phyloP scores from a whole-genome alignment of 2,797 vertebrate genomes.

The Clarias pachynema region DNA sequence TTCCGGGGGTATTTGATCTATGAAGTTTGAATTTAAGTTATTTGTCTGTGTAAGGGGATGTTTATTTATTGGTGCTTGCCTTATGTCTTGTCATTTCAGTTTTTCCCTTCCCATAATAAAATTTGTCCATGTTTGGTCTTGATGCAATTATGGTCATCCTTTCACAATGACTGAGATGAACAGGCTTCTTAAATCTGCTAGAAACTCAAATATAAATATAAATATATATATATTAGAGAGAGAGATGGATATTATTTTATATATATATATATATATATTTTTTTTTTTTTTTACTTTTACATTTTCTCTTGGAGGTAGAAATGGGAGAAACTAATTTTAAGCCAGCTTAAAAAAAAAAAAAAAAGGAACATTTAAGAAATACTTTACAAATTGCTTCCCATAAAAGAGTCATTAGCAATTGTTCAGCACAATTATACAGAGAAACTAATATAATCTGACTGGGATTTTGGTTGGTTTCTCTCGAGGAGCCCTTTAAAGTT shows the following conservation, averaged over 20 bases:
- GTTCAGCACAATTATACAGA: neutral
- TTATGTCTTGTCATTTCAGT: neutral
- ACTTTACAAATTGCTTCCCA: neutral
- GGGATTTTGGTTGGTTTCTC: neutral
- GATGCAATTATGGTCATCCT: neutral
- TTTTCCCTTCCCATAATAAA: neutral
- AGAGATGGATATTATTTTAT: too few relatives aligned
- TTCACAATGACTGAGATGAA: neutral
- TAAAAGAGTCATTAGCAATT: neutral
- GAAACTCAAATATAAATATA: neutral
- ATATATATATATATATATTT: too few relatives aligned
- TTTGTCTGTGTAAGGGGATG: neutral
- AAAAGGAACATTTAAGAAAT: too few relatives aligned
- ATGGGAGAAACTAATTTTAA: neutral
- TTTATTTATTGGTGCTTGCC: neutral
- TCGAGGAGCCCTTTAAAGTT: neutral
- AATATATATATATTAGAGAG: too few relatives aligned
- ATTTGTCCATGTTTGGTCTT: neutral
- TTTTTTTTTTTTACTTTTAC: too few relatives aligned
- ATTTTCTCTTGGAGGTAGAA: neutral
- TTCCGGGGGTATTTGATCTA: neutral
- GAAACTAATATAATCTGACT: neutral
- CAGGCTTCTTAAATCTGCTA: neutral
- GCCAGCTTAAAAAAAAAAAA: neutral
- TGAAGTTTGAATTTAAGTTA: neutral